Evolutionary conservation across 1,140 invertebrate genomes (phyloP).

Genomic region (Brachionus angularis): DNA sequence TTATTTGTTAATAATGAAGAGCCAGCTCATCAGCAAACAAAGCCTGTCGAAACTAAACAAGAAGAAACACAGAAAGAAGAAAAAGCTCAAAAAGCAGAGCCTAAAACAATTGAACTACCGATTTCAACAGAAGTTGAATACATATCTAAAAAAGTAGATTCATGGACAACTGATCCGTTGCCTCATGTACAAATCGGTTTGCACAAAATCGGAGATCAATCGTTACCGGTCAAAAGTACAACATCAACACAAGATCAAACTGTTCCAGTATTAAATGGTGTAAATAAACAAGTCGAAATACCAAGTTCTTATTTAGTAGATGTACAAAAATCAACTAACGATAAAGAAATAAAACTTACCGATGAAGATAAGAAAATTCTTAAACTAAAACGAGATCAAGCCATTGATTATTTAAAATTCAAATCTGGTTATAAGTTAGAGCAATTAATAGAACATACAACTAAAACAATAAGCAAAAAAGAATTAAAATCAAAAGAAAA

Average conservation of each 20-base stretch:
- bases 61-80: neutral
- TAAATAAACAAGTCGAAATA: neutral
- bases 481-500: constrained; percentile 22
- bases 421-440: constrained; percentile 3
- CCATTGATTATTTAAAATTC: constrained; percentile 2
- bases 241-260: too few relatives aligned
- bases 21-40: neutral
- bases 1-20: neutral
- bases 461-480: constrained; percentile 13
- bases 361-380: constrained; percentile 24
- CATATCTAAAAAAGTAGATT: neutral
- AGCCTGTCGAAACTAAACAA: neutral
- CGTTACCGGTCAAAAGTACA: too few relatives aligned
- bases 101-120: neutral
- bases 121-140: neutral
- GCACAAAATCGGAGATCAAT: neutral
- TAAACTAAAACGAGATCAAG: constrained; percentile 6
- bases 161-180: neutral
- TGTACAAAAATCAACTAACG: neutral
- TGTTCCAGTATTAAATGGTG: too few relatives aligned
- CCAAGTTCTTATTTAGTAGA: neutral
- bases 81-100: neutral
- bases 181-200: constrained; percentile 3
- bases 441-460: neutral
- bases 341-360: neutral